Evolutionary conservation across 2,888 invertebrate genomes (phyloP).

Genomic region (Hedya salicella): DNA sequence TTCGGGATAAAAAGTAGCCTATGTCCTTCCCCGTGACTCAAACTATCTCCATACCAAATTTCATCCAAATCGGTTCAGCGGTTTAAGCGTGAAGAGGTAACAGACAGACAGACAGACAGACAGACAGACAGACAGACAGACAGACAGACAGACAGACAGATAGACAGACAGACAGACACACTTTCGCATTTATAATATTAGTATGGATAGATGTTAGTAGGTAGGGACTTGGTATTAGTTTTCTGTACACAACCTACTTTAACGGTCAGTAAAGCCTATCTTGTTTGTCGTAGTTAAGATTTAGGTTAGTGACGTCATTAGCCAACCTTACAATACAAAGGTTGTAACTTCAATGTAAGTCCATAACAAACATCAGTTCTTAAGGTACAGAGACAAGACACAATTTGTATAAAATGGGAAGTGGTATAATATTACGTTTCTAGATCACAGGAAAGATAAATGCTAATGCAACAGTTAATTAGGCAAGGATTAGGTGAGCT

Average conservation of each 20-base stretch:
- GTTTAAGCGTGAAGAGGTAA: no score
- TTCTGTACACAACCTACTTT: background rate
- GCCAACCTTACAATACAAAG: background rate
- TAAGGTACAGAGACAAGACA: background rate
- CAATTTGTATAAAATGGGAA: background rate
- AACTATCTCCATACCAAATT: no score
- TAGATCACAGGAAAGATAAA: background rate
- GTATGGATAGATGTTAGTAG: no score
- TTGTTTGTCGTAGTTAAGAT: constrained; percentile 1
- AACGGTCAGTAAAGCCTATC: background rate
- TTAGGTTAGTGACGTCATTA: background rate
- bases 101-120: no score
- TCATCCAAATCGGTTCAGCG: no score
- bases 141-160: no score
- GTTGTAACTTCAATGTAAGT: background rate
- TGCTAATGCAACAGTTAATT: background rate
- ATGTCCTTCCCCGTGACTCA: no score
- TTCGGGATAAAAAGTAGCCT: no score
- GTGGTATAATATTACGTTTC: background rate
- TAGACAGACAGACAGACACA: no score
- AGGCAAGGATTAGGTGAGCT: background rate
- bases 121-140: no score
- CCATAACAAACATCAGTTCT: background rate
- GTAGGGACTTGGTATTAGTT: no score
- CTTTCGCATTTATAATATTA: no score